phyloP scores from a whole-genome alignment of 2,888 invertebrate genomes.

The Xylota sylvarum region DNA sequence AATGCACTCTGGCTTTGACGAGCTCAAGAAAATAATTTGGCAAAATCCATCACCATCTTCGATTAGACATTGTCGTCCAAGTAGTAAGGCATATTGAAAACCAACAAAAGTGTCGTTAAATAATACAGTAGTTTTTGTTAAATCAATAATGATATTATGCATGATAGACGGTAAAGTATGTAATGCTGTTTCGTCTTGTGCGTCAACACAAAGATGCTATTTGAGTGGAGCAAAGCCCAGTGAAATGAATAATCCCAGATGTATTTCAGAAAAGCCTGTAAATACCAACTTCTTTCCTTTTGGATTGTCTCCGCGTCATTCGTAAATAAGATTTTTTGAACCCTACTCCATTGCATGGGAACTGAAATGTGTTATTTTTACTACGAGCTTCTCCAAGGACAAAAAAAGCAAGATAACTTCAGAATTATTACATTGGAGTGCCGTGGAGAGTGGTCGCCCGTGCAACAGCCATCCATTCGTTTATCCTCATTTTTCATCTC shows the following conservation, averaged over 20 bases:
- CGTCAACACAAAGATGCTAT: too few species aligned
- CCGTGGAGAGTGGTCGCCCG: too few species aligned
- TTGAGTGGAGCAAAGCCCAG: too few species aligned
- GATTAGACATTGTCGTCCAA: constrained; percentile 2
- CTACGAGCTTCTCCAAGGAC: constrained; percentile 11
- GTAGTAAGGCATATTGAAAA: constrained; percentile 8
- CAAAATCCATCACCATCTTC: too few species aligned
- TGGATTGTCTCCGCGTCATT: constrained; percentile 16
- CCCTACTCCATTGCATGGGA: background rate
- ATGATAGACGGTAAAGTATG: background rate
- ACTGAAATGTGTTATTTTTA: background rate
- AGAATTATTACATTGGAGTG: constrained; percentile 29
- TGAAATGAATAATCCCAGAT: too few species aligned
- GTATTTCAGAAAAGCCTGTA: too few species aligned
- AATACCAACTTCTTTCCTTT: constrained; percentile 27
- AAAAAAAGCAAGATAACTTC: constrained; percentile 27
- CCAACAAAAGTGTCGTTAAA: constrained; percentile 1
- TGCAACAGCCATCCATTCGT: too few species aligned
- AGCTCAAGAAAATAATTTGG: too few species aligned
- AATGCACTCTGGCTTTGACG: too few species aligned
- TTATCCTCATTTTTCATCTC: too few species aligned
- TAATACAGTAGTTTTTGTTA: constrained; percentile 15
- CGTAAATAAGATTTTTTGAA: background rate
- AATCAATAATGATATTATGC: constrained; percentile 9
- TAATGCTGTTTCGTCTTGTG: constrained; percentile 4